Base-by-base conservation (phyloP, 2,888 invertebrate species). In the Pandemis corylana region DNA sequence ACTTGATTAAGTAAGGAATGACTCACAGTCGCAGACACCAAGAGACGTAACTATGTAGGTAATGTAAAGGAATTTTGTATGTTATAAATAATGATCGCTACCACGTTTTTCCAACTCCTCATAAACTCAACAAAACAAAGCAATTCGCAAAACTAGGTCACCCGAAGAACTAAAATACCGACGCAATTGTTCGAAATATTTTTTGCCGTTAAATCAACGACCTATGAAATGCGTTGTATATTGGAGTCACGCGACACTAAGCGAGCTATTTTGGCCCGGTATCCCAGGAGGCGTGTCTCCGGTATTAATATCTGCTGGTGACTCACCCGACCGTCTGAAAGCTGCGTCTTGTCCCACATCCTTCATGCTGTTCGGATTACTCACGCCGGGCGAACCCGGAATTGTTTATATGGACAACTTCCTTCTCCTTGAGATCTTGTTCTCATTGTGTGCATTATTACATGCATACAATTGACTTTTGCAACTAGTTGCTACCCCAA, bases 281-380 rank as follows among this genome's bases (percentile, higher is more conserved):
- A 87, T 87, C 90, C 89, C 91, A 90, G 91, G 90, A 94, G 94
- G 94, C 93, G 93, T 93, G 94, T 93, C 93, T 91, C 90, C 89
- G 90, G 86, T 93, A 92, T 93, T 90, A 90, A 92, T 93, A 93
- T 86, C 83, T 88, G 86, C 85, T 80, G 83, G 85, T 93, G 94
- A 94, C 83, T 94, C 94, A 94, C 86, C 83, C 85, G 83, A 83
- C 83, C 87, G 94, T 93, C 93, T 93, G 92, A 90, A 90, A 90
- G 89, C 90, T 89, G 85, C 89, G 90, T 88, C 90, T 91, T 93
- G 92, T 91, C 89, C 94, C 90, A 93, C 89, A 93, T 94, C 93
- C 92, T 91, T 87, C 90, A 89, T 89, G 87, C 88, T 88, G 83
- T 85, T 86, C 82, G 88, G 84, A 90, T 94, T 93, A 94, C 90